Conservation (phyloP, 92 coral and sea anemone species). For the Porites cylindrica region DNA sequence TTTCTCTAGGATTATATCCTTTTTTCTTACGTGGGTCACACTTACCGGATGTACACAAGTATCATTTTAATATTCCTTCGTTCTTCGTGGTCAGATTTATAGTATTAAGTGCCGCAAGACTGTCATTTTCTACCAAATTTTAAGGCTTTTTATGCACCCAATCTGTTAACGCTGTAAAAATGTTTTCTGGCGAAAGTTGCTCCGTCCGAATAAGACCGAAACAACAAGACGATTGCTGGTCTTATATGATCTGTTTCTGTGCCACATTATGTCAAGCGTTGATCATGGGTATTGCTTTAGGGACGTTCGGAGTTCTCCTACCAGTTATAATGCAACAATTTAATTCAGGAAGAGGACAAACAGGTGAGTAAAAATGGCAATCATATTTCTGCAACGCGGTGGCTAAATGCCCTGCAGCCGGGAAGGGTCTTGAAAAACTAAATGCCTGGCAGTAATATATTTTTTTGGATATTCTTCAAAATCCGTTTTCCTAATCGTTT, state of each 20-base stretch:
- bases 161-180: neutral
- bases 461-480: too few relatives aligned
- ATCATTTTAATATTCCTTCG: too few relatives aligned
- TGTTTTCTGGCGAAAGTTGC: neutral
- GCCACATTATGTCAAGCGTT: slow-evolving; percentile 1
- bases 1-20: too few relatives aligned
- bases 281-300: neutral
- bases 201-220: neutral
- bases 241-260: neutral
- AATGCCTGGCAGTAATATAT: too few relatives aligned
- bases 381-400: too few relatives aligned
- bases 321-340: slow-evolving; percentile 13
- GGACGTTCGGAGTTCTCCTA: neutral
- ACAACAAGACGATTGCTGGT: slow-evolving; percentile 2
- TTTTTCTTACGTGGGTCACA: too few relatives aligned
- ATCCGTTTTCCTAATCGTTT: too few relatives aligned
- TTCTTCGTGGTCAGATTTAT: too few relatives aligned
- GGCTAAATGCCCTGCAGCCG: too few relatives aligned
- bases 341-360: slow-evolving; percentile 4
- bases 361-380: neutral
- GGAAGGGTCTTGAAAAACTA: too few relatives aligned
- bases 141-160: neutral
- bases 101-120: too few relatives aligned
- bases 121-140: neutral
- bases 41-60: too few relatives aligned